phyloP scores from a whole-genome alignment of 2,797 vertebrate genomes.

The Corythornis leucogaster region DNA sequence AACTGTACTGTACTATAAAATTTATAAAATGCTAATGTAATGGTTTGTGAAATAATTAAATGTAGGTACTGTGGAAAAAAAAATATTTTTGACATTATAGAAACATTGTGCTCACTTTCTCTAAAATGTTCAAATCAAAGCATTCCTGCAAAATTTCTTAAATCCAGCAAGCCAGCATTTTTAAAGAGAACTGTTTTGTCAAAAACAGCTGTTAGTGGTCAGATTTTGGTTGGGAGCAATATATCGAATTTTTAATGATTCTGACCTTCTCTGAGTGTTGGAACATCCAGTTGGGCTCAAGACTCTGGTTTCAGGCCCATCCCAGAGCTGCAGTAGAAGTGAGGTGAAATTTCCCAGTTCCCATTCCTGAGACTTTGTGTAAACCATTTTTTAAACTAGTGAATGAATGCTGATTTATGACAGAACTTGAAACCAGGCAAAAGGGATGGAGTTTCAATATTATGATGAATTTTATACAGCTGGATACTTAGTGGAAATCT shows the following conservation, averaged over 20 bases:
- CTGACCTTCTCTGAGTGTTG: background rate
- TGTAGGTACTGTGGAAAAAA: background rate
- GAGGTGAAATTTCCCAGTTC: background rate
- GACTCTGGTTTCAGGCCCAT: background rate
- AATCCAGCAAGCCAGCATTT: background rate
- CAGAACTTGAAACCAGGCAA: background rate
- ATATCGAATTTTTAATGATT: background rate
- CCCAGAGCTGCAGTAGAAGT: background rate
- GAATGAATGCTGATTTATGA: constrained; percentile 2
- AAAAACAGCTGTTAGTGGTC: constrained; percentile 49
- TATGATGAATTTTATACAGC: background rate
- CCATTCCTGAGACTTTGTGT: background rate
- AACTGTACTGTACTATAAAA: background rate
- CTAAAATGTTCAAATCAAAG: constrained; percentile 49
- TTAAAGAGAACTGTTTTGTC: constrained; percentile 3
- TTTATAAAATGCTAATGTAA: background rate
- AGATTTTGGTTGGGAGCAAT: constrained; percentile 22
- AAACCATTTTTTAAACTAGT: background rate
- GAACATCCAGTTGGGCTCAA: background rate
- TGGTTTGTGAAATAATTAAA: background rate
- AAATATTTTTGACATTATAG: background rate
- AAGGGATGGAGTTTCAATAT: background rate
- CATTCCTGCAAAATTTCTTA: background rate
- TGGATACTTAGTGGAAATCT: background rate
- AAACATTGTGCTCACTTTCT: background rate